These are phyloP conservation scores for Eumerus sabulonum DNA, from an alignment of 2,888 invertebrate species.

Conservation along the genomic window DNA sequence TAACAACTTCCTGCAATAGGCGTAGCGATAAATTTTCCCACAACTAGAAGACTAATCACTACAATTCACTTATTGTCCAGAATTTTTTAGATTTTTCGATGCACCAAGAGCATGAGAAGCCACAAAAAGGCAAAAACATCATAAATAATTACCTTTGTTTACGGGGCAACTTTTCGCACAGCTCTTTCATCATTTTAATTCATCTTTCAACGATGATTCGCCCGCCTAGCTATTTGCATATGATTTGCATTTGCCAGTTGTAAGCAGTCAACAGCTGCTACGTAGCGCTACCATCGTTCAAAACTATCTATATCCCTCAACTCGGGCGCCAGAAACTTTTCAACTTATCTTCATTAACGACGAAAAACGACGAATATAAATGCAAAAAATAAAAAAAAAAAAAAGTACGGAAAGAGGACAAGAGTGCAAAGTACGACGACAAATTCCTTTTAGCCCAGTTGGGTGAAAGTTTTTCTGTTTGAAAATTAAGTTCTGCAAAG, in stretches of 20 bases:
- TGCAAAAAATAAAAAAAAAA: not conserved
- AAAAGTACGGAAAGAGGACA: constrained; percentile 6
- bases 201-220: constrained; percentile 18
- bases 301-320: constrained; percentile 22
- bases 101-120: too few relatives aligned
- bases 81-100: too few relatives aligned
- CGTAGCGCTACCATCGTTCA: not conserved
- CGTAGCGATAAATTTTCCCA: too few relatives aligned
- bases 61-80: too few relatives aligned
- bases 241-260: constrained; percentile 46
- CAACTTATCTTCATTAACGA: constrained; percentile 56
- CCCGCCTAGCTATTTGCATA: constrained; percentile 51
- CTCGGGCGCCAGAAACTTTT: constrained; percentile 30
- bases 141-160: constrained; percentile 18
- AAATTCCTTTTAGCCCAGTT: constrained; percentile 17
- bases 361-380: not conserved
- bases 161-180: constrained; percentile 36
- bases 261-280: constrained; percentile 31
- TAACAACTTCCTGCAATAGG: too few relatives aligned
- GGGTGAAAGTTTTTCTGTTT: constrained; percentile 60
- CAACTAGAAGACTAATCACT: too few relatives aligned
- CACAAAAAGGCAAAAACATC: too few relatives aligned
- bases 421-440: constrained; percentile 14
- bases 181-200: constrained; percentile 53
- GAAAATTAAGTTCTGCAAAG: constrained; percentile 8